Base-by-base conservation (phyloP, 2,113 vertebrate genomes). In the Corythoichthys haematopterus region DNA sequence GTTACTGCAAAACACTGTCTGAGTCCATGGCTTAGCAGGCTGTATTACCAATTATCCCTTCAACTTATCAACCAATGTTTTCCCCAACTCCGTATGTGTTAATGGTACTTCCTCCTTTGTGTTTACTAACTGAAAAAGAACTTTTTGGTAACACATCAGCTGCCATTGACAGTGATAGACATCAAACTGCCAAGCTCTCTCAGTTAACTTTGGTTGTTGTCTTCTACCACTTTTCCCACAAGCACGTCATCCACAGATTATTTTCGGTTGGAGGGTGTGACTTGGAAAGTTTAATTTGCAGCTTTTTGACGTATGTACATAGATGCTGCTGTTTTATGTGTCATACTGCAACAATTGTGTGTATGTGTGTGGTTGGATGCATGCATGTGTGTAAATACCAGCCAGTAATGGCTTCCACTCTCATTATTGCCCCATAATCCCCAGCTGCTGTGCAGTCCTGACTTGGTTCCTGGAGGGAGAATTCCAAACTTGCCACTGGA, bases 401-500 rank as follows among this genome's bases (percentile, higher is more conserved):
- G 67, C 47, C 61, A 64, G 71, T 81, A 82, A 79, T 84, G 82
- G 83, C 58, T 80, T 88, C 86, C 84, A 74, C 78, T 78, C 85
- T 80, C 84, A 86, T 86, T 62, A 62, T 62, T 80, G 71, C 81
- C 72, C 74, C 37, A 20, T 87, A 86, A 87, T 87, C 85, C 87
- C 72, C 88, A 88, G 87, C 88, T 90, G 88, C 88, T 80, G 80
- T 65, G 80, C 71, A 14, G 73, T 59, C 73, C 82, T 76, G 77
- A 78, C 84, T 75, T 43, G 80, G 79, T 85, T 90, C 84, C 83
- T 88, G 81, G 73, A 65, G 74, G 74, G 77, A 83, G 79, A 86
- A 88, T 90, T 88, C 84, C 87, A 84, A 83, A 84, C 74, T 79
- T 70, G 75, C 84, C 83, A 84, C 80, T 66, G 80, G 87, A 90